phyloP scores from a whole-genome alignment of 2,888 invertebrate species.

The Macaria notata region DNA sequence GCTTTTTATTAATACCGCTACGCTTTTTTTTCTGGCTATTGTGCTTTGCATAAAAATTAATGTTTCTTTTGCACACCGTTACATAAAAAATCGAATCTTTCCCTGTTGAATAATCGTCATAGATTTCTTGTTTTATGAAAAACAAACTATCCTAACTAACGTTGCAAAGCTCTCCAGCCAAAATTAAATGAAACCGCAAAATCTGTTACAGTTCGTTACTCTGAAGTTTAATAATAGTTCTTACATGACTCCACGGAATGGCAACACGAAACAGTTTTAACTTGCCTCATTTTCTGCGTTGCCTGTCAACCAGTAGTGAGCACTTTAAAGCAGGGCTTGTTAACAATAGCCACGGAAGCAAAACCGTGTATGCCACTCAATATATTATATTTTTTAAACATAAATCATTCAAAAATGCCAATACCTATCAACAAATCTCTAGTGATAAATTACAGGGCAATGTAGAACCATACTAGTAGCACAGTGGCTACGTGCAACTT shows the following conservation, averaged over 20 bases:
- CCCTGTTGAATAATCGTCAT: too few species aligned
- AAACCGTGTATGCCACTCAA: not conserved
- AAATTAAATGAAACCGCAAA: conserved; percentile 29
- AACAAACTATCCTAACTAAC: too few species aligned
- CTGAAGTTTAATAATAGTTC: conserved; percentile 67
- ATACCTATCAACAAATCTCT: too few species aligned
- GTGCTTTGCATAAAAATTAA: not conserved
- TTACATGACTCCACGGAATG: conserved; percentile 55
- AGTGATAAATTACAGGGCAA: too few species aligned
- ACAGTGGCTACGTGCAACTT: too few species aligned
- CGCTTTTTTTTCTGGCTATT: not conserved
- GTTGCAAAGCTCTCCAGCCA: too few species aligned
- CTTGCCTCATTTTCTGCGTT: conserved; percentile 35
- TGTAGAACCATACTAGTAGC: too few species aligned
- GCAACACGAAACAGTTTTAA: conserved; percentile 24
- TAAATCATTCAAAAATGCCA: too few species aligned
- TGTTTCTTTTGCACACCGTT: too few species aligned
- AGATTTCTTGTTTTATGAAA: too few species aligned
- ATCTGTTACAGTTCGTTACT: conserved; percentile 31
- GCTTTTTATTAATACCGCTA: conserved; percentile 17
- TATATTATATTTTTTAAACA: too few species aligned
- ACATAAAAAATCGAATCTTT: too few species aligned
- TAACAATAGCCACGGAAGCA: conserved; percentile 34
- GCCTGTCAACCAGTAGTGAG: conserved; percentile 33
- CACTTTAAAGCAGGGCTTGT: conserved; percentile 38